Base-by-base conservation (phyloP, 2,888 invertebrate species). In the Meandrusa payeni region DNA sequence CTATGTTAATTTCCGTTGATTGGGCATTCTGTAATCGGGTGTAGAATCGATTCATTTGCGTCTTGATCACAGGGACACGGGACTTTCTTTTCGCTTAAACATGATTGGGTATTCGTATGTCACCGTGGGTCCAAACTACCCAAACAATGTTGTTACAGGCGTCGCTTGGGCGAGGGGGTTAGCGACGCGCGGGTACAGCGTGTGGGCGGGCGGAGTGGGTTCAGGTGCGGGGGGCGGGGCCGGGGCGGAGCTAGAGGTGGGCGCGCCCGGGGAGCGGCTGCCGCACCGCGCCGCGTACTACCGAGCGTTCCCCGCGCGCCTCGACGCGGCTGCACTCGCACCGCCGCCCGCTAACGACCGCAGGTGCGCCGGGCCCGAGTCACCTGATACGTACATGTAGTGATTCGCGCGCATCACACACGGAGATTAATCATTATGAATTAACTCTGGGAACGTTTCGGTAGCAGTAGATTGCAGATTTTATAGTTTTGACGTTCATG, bases 231-330 rank as follows among this genome's bases (percentile, higher is more conserved):
- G 48, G 50, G 41, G 47, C 44, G 47, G 20, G 20, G 33, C 11
- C 7, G 88, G 87, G 60, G 91, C 95, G 2, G 96, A 96, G 78
- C 93, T 95, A 57, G 94, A 96, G 70, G 95, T 95, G 50, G 92
- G 93, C 20, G 91, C 92, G 41, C 96, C 97, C 5, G 92, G 90
- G 53, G 94, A 95, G 78, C 91, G 97, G 33, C 89, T 95, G 65
- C 91, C 93, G 46, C 92, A 92, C 74, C 90, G 92, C 62, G 91
- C 93, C 50, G 91, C 93, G 13, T 92, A 92, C 80, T 91, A 92
- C 88, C 89, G 94, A 75, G 94, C 91, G 66, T 96, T 98, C 87
- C 98, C 98, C 34, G 97, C 97, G 28, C 77, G 94, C 26, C 89
- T 98, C 51, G 95, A 97, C 76, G 91, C 78, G 43, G 61, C 60